These are phyloP conservation scores for Pithys albifrons DNA, from an alignment of 2,113 vertebrate species.

Conservation along the genomic window DNA sequence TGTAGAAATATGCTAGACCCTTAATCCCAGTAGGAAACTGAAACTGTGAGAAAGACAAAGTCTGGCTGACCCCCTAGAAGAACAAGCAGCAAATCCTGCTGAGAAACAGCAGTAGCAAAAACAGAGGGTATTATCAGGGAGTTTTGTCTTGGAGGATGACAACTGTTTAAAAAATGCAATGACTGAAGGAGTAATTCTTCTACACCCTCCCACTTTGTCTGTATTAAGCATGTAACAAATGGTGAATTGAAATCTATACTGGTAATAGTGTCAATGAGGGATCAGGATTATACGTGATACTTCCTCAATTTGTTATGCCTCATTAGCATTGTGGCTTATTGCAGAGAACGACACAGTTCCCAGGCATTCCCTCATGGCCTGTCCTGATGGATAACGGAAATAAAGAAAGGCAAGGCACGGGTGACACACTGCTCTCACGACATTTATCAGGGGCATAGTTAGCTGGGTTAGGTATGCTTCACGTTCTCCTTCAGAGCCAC, in stretches of 20 bases:
- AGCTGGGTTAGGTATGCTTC: conserved; percentile 57
- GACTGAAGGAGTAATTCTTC: conserved; percentile 52
- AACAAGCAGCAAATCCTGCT: conserved; percentile 71
- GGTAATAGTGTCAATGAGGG: conserved; percentile 79
- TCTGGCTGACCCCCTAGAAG: conserved; percentile 77
- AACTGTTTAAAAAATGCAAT: conserved; percentile 67
- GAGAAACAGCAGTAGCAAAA: conserved; percentile 73
- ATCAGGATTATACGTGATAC: conserved; percentile 79
- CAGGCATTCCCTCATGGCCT: conserved; percentile 71
- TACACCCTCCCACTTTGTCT: conserved; percentile 59
- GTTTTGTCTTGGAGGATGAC: conserved; percentile 68
- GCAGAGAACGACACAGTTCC: conserved; percentile 53
- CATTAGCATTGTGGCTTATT: conserved; percentile 77
- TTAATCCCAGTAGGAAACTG: conserved; percentile 73
- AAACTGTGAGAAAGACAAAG: conserved; percentile 81
- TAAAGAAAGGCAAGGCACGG: conserved; percentile 62
- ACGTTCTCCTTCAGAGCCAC: conserved; percentile 4
- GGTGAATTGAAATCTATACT: conserved; percentile 65
- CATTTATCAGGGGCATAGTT: conserved; percentile 69
- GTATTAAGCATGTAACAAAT: conserved; percentile 71
- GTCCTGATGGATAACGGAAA: conserved; percentile 76
- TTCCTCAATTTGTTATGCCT: conserved; percentile 78
- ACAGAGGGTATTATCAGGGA: conserved; percentile 54
- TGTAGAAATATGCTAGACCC: conserved; percentile 72
- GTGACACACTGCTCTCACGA: conserved; percentile 37